These are phyloP conservation scores for Oscheius sp. DNA, from an alignment of 1,140 invertebrate species.

Conservation along the genomic window DNA sequence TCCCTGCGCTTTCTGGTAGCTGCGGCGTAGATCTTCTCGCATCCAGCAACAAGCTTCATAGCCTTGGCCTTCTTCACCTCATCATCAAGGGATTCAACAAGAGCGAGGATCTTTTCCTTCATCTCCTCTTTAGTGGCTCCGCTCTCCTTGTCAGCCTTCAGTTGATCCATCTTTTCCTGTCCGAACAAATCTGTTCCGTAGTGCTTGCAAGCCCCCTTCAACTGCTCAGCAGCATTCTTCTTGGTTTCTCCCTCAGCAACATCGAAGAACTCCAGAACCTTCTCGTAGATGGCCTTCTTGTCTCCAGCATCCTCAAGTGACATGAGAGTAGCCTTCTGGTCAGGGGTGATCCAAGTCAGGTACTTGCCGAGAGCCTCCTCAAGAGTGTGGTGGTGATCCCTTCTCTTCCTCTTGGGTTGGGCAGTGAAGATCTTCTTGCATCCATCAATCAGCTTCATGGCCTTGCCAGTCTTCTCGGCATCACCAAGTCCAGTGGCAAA, in stretches of 20 bases:
- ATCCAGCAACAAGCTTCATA: slow-evolving; percentile 4
- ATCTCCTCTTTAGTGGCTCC: background rate
- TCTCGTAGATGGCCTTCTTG: slow-evolving; percentile 14
- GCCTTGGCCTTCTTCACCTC: background rate
- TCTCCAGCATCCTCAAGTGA: slow-evolving; percentile 14
- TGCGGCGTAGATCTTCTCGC: slow-evolving; percentile 20
- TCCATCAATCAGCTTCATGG: background rate
- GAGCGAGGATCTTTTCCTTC: slow-evolving; percentile 1
- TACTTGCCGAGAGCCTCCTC: background rate
- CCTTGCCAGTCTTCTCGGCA: background rate
- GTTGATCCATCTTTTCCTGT: slow-evolving; percentile 13
- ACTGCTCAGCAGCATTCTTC: slow-evolving; percentile 10
- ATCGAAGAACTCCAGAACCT: slow-evolving; percentile 27
- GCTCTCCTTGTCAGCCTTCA: slow-evolving; percentile 20
- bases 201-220: slow-evolving; percentile 24
- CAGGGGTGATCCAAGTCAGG: slow-evolving; percentile 17
- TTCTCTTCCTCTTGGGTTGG: background rate
- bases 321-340: slow-evolving; percentile 10
- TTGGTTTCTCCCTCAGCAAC: slow-evolving; percentile 15
- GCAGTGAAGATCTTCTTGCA: slow-evolving; percentile 19
- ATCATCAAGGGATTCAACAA: background rate
- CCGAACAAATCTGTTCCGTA: slow-evolving; percentile 17
- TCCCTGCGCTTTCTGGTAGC: slow-evolving; percentile 14
- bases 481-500: background rate
- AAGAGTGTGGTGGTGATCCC: background rate